Percentiles rank a stretch among this genome's conserved stretches.
phyloP scores from a whole-genome alignment of 2,888 invertebrate genomes.

The Lymantria monacha region DNA sequence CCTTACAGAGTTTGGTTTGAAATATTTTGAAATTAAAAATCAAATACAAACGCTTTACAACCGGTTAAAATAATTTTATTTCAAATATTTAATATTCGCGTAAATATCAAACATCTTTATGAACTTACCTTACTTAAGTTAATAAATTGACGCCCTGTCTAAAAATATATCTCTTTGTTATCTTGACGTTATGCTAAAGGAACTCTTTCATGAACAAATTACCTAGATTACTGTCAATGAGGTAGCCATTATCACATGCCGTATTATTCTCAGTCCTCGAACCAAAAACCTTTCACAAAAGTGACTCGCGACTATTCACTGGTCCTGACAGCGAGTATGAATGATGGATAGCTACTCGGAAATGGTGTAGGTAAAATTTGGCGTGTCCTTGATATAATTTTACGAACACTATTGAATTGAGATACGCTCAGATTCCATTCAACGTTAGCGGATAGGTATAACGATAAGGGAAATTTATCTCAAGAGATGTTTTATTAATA shows the following conservation, averaged over 20 bases:
- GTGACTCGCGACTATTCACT: slow-evolving; percentile 26
- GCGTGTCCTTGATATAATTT: slow-evolving; percentile 7
- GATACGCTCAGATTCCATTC: no score
- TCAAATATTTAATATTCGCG: no score
- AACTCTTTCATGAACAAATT: slow-evolving; percentile 7
- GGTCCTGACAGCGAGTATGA: slow-evolving; percentile 28
- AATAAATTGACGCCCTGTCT: no score
- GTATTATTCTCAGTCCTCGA: slow-evolving; percentile 27
- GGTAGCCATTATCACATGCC: slow-evolving; percentile 19
- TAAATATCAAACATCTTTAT: no score
- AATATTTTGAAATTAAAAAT: no score
- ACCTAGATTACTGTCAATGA: slow-evolving; percentile 12
- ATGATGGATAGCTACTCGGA: slow-evolving; percentile 25
- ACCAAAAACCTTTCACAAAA: slow-evolving; percentile 31
- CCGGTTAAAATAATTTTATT: no score
- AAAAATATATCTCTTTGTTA: background rate
- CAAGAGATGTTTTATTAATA: no score
- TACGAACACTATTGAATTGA: slow-evolving; percentile 1
- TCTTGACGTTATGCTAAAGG: background rate
- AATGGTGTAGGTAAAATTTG: slow-evolving; percentile 9
- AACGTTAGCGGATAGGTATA: no score
- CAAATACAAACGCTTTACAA: no score
- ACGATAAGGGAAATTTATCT: background rate
- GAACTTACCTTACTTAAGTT: no score
- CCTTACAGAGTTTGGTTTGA: no score